Percentiles rank a stretch among this genome's conserved stretches.
Evolutionary conservation across 2,113 vertebrate genomes (phyloP).

Genomic region (Rhinopomastus cyanomelas): DNA sequence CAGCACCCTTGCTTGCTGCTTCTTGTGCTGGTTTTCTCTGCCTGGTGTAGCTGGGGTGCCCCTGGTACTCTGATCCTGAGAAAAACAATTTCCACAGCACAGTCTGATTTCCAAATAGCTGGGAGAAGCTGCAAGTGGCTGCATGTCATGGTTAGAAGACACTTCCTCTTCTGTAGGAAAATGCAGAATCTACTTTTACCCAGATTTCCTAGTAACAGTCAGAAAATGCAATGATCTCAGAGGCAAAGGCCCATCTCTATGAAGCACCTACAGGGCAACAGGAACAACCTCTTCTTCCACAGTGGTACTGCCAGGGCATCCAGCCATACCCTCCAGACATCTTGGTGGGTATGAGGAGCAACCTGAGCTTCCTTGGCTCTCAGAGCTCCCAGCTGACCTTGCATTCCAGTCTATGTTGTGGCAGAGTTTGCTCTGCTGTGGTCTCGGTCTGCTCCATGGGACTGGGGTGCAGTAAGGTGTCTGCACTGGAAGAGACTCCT

Average conservation of each 20-base stretch:
- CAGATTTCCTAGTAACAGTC: background rate
- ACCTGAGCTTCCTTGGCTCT: background rate
- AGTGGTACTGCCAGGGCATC: background rate
- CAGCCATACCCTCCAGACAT: background rate
- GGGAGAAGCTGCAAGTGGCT: background rate
- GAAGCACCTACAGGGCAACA: background rate
- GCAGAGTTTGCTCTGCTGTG: background rate
- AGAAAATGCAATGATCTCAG: background rate
- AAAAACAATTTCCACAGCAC: background rate
- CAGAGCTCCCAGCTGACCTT: background rate
- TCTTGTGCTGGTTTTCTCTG: background rate
- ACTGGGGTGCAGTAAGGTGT: background rate
- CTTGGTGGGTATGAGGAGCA: background rate
- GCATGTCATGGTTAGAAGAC: background rate
- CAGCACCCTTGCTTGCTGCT: background rate
- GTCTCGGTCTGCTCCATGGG: background rate
- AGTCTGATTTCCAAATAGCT: background rate
- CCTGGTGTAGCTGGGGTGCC: fast-evolving
- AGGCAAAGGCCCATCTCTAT: fast-evolving
- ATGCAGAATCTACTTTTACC: background rate
- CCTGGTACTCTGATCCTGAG: background rate
- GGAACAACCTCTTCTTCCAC: background rate
- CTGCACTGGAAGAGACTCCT: background rate
- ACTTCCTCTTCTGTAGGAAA: background rate
- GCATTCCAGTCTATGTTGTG: background rate